A percentile compares a stretch with the other conserved stretches of the same genome.
These are phyloP conservation scores for Anas georgica DNA, from an alignment of 2,797 vertebrate genomes.

Conservation along the genomic window DNA sequence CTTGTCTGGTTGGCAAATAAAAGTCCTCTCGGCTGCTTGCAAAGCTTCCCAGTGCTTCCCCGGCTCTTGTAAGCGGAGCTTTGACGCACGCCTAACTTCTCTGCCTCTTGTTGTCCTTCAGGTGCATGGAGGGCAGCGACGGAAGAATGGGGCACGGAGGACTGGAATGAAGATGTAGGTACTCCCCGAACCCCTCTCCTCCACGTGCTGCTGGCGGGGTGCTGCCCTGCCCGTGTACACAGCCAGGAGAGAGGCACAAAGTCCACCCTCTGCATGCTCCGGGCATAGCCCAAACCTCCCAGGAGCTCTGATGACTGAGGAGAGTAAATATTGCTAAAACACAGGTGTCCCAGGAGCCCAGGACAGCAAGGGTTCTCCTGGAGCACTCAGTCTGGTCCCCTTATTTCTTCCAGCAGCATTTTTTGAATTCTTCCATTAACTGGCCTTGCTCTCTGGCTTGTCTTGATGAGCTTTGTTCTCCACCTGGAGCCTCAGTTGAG, in stretches of 20 bases:
- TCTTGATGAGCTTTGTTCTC: not conserved
- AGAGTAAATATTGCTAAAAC: not conserved
- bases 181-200: not conserved
- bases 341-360: fast-evolving
- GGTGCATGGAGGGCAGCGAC: slow-evolving; percentile 94
- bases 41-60: not conserved
- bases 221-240: not conserved
- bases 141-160: slow-evolving; percentile 98
- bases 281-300: not conserved
- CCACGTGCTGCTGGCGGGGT: not conserved
- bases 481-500: fast-evolving
- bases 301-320: not conserved
- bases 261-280: not conserved
- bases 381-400: not conserved
- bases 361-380: not conserved
- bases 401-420: not conserved
- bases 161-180: slow-evolving; percentile 99
- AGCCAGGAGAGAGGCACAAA: not conserved
- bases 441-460: not conserved
- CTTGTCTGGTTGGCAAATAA: not conserved
- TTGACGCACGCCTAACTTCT: not conserved
- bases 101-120: slow-evolving; percentile 63
- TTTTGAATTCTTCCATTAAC: not conserved
- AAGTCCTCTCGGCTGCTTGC: slow-evolving; percentile 36
- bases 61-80: not conserved